phyloP scores from a whole-genome alignment of 2,797 vertebrate genomes.

The Cuniculus paca region DNA sequence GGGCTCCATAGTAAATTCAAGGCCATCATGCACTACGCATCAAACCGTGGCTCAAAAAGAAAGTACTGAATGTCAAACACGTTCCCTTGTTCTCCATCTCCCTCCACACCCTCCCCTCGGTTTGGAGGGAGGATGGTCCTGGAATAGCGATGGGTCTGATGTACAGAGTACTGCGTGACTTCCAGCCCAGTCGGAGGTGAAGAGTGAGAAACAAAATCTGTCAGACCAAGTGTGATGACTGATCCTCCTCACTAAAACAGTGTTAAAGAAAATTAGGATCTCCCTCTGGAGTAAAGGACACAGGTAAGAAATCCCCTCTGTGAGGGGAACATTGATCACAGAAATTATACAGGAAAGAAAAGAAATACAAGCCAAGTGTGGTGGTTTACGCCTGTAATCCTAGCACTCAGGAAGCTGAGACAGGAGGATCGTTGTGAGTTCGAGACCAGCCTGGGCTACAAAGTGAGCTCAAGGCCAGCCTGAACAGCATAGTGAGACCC shows the following conservation, averaged over 20 bases:
- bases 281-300: neutral
- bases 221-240: neutral
- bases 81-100: neutral
- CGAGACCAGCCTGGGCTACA: too few relatives aligned
- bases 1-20: too few relatives aligned
- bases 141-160: neutral
- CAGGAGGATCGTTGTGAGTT: too few relatives aligned
- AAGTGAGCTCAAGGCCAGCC: too few relatives aligned
- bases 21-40: too few relatives aligned
- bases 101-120: neutral
- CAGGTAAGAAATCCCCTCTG: neutral
- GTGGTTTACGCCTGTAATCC: too few relatives aligned
- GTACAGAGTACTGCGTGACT: neutral
- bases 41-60: too few relatives aligned
- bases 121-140: neutral
- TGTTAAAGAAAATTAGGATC: constrained; percentile 11
- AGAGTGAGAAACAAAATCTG: neutral
- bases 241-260: neutral
- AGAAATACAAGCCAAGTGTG: too few relatives aligned
- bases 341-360: too few relatives aligned
- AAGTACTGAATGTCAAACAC: neutral
- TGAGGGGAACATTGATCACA: neutral
- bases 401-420: too few relatives aligned
- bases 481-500: too few relatives aligned
- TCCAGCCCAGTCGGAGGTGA: neutral